Conservation (phyloP, 2,888 invertebrate genomes). For the Dastarcus helophoroides region DNA sequence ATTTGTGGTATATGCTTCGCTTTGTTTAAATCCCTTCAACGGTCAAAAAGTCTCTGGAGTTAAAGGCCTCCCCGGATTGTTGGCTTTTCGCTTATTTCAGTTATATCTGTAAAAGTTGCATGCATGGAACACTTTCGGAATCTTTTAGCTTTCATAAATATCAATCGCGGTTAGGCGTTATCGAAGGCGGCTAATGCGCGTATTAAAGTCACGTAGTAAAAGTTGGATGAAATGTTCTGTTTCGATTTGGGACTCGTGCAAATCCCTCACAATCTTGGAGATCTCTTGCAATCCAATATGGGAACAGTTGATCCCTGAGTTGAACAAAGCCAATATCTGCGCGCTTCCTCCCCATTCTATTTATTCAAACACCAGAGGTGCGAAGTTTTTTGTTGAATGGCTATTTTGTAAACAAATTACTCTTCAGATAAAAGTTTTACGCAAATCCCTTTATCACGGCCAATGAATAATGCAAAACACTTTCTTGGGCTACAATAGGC, state of each 20-base stretch:
- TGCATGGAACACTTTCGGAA: conserved; percentile 29
- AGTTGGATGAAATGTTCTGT: conserved; percentile 37
- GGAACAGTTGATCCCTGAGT: conserved; percentile 34
- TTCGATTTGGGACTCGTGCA: conserved; percentile 38
- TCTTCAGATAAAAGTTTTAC: conserved; percentile 37
- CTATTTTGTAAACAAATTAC: conserved; percentile 39
- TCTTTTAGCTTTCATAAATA: conserved; percentile 37
- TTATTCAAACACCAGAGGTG: conserved; percentile 36
- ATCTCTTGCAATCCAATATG: conserved; percentile 38
- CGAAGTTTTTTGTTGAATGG: conserved; percentile 33
- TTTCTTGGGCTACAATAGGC: no score
- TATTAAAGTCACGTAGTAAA: conserved; percentile 38
- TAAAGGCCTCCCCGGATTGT: conserved; percentile 2
- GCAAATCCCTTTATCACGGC: conserved; percentile 36
- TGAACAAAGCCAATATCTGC: conserved; percentile 33
- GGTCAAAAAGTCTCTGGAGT: no score
- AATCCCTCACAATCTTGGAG: conserved; percentile 39
- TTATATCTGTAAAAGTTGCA: conserved; percentile 12
- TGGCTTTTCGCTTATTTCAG: conserved; percentile 8
- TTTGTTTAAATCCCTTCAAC: no score
- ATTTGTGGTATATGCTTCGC: no score
- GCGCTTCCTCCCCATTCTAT: conserved; percentile 23
- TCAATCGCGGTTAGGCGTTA: conserved; percentile 33
- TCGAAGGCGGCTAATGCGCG: conserved; percentile 30
- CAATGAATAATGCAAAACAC: conserved; percentile 36